Conservation (phyloP, 2,797 vertebrate genomes). For the Ataeniobius toweri region DNA sequence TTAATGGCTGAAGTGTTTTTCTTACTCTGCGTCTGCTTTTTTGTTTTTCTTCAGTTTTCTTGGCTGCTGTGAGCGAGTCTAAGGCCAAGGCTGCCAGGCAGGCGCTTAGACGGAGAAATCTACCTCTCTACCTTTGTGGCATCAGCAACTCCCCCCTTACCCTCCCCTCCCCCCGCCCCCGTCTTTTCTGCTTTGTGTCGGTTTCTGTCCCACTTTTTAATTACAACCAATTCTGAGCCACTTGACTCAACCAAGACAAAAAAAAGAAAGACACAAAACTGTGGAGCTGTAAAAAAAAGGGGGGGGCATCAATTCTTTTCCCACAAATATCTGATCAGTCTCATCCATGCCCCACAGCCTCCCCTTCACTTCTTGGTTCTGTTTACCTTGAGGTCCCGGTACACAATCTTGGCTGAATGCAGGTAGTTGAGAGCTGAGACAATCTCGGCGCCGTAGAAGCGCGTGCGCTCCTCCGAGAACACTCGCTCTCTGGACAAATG, state of each 20-base stretch:
- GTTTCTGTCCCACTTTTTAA: slow-evolving; percentile 61
- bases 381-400: slow-evolving; percentile 98
- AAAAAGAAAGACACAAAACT: slow-evolving; percentile 30
- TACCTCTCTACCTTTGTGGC: slow-evolving; percentile 76
- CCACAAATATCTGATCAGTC: slow-evolving; percentile 58
- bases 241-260: slow-evolving; percentile 44
- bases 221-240: slow-evolving; percentile 58
- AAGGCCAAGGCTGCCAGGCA: slow-evolving; percentile 82
- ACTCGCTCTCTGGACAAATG: slow-evolving; percentile 99
- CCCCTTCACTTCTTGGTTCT: slow-evolving; percentile 36
- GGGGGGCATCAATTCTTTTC: slow-evolving; percentile 38
- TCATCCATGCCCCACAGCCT: slow-evolving; percentile 48
- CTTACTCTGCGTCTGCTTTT: slow-evolving; percentile 58
- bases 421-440: slow-evolving; percentile 97
- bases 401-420: slow-evolving; percentile 98
- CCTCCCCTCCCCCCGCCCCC: slow-evolving; percentile 17
- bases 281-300: background rate
- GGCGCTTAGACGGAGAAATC: slow-evolving; percentile 64
- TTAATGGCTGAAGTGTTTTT: slow-evolving; percentile 79
- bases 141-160: slow-evolving; percentile 48
- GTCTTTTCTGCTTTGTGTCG: slow-evolving; percentile 52
- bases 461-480: slow-evolving; percentile 98
- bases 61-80: slow-evolving; percentile 73
- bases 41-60: slow-evolving; percentile 65
- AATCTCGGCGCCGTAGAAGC: slow-evolving; percentile 98